These are phyloP conservation scores for Agelas oroides DNA, from an alignment of 37 sponge, comb jelly and placozoan genomes.

Conservation along the genomic window DNA sequence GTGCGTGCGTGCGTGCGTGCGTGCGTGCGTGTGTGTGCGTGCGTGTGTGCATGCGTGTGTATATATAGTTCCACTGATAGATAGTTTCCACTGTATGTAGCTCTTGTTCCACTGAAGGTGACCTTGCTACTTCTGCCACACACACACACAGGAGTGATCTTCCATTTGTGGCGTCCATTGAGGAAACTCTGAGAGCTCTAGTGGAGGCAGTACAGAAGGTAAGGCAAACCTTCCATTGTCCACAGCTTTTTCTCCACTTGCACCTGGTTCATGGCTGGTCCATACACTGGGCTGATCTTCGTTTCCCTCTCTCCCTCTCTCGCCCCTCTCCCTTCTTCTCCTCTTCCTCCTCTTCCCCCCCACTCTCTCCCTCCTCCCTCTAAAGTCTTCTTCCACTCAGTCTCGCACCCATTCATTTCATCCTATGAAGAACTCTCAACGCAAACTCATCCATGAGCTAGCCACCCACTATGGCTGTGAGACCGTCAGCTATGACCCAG, in stretches of 20 bases:
- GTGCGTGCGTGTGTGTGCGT: no score
- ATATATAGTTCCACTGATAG: no score
- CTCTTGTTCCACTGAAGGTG: no score
- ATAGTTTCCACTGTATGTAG: no score
- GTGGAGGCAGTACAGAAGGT: conserved; percentile 39
- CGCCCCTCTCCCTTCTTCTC: no score
- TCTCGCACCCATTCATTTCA: conserved; percentile 28
- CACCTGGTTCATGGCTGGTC: no score
- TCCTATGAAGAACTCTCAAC: conserved; percentile 62
- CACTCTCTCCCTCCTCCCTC: neutral
- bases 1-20: no score
- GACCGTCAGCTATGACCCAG: conserved; percentile 59
- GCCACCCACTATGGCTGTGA: conserved; percentile 68
- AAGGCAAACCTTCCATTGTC: neutral
- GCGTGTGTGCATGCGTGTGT: no score
- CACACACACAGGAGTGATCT: conserved; percentile 20
- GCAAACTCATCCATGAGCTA: conserved; percentile 82
- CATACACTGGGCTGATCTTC: no score
- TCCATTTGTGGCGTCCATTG: neutral
- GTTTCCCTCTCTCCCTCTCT: no score
- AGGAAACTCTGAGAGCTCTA: conserved; percentile 19
- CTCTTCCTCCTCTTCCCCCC: neutral
- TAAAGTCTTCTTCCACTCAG: neutral
- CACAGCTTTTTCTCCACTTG: no score
- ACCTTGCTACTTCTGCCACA: no score